These are phyloP conservation scores for Mirza zaza DNA, from an alignment of 2,113 vertebrate species.

Conservation along the genomic window DNA sequence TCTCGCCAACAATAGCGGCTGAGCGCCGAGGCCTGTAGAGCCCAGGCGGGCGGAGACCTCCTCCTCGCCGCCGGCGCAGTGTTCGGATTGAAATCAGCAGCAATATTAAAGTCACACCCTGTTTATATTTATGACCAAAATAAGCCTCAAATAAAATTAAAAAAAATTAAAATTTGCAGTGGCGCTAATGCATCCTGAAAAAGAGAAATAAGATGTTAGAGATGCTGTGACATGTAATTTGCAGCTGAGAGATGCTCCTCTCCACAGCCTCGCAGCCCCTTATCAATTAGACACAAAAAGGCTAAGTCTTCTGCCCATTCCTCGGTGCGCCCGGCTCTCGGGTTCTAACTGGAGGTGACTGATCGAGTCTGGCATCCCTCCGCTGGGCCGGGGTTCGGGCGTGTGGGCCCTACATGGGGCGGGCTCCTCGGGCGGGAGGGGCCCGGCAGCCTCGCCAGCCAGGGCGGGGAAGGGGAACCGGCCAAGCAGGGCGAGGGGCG, in stretches of 20 bases:
- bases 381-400: background rate
- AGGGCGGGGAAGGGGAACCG: background rate
- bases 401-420: background rate
- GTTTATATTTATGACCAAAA: slow-evolving; percentile 5
- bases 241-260: background rate
- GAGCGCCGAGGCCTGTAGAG: background rate
- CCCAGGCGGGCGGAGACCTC: slow-evolving; percentile 30
- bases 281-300: slow-evolving; percentile 40
- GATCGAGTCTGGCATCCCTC: background rate
- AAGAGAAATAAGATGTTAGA: background rate
- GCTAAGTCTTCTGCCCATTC: background rate
- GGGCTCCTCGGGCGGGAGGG: background rate
- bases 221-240: background rate
- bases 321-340: background rate
- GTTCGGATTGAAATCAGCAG: slow-evolving; percentile 33
- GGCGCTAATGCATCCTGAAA: background rate
- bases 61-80: background rate
- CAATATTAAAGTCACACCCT: slow-evolving; percentile 29
- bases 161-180: slow-evolving; percentile 7
- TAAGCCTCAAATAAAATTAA: background rate
- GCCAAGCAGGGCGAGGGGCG: background rate
- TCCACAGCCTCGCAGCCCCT: background rate
- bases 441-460: background rate
- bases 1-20: slow-evolving; percentile 66
- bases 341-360: background rate